Evolutionary conservation across 1,140 invertebrate species (phyloP).

Genomic region (Philopotamus ludificatus): DNA sequence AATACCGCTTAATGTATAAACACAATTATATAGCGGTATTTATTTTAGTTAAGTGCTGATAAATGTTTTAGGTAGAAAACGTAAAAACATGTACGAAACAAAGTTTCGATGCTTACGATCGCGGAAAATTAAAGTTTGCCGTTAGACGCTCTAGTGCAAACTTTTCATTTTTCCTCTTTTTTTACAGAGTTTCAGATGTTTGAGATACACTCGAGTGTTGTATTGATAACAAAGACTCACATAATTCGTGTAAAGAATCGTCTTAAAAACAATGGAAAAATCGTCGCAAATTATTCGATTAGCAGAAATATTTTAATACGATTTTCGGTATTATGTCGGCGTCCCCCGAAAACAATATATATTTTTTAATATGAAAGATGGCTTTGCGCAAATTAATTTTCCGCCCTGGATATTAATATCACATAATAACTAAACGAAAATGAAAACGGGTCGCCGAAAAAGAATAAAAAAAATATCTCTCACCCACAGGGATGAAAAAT

Average conservation of each 20-base stretch:
- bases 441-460: constrained; percentile 21
- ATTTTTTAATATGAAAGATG: constrained; percentile 24
- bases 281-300: too few species aligned
- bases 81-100: constrained; percentile 1
- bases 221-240: neutral
- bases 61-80: constrained; percentile 4
- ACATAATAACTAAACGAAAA: constrained; percentile 22
- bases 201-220: constrained; percentile 11
- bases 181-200: constrained; percentile 10
- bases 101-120: constrained; percentile 24
- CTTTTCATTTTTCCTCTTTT: neutral
- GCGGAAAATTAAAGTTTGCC: constrained; percentile 26
- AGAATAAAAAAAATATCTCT: constrained; percentile 7
- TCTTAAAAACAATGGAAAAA: too few species aligned
- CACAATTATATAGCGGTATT: too few species aligned
- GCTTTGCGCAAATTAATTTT: constrained; percentile 24
- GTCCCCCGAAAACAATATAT: neutral
- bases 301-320: too few species aligned
- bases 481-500: constrained; percentile 13
- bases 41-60: constrained; percentile 21
- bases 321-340: too few species aligned
- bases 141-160: neutral
- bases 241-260: too few species aligned
- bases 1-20: too few species aligned
- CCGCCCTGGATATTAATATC: constrained; percentile 23